Percentiles rank a stretch among this genome's conserved stretches.
phyloP scores from a whole-genome alignment of 2,888 invertebrate genomes.

The Chouioia cunea region DNA sequence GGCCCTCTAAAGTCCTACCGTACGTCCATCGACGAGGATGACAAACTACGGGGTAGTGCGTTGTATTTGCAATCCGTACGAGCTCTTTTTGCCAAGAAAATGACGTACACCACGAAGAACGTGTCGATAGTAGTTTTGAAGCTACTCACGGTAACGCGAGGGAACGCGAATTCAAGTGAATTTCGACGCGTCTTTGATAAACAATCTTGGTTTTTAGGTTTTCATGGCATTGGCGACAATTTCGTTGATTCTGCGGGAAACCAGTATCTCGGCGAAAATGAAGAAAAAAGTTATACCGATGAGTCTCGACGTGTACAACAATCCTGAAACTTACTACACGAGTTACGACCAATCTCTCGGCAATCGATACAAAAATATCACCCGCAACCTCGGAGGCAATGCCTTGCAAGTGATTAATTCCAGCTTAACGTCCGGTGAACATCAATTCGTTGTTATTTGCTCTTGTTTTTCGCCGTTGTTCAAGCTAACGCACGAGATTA shows the following conservation, averaged over 20 bases:
- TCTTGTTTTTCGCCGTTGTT: not conserved
- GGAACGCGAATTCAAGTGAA: too few species aligned
- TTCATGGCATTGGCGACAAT: slow-evolving; percentile 13
- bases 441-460: not conserved
- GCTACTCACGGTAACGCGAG: slow-evolving; percentile 31
- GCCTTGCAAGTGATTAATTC: slow-evolving; percentile 39
- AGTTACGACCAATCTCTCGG: slow-evolving; percentile 48
- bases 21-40: slow-evolving; percentile 49
- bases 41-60: slow-evolving; percentile 57
- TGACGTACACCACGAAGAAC: slow-evolving; percentile 61
- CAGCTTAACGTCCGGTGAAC: slow-evolving; percentile 51
- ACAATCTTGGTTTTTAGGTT: slow-evolving; percentile 10
- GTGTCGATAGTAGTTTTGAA: slow-evolving; percentile 51
- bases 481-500: not conserved
- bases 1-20: slow-evolving; percentile 51
- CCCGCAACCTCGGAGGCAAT: slow-evolving; percentile 51
- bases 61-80: slow-evolving; percentile 59
- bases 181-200: too few species aligned
- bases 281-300: slow-evolving; percentile 54
- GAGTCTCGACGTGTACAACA: slow-evolving; percentile 59
- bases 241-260: slow-evolving; percentile 28
- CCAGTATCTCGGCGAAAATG: not conserved
- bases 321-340: slow-evolving; percentile 59
- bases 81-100: slow-evolving; percentile 65
- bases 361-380: slow-evolving; percentile 49